phyloP scores from a whole-genome alignment of 35 echinoderm and acorn worm genomes.

The Anneissia japonica region DNA sequence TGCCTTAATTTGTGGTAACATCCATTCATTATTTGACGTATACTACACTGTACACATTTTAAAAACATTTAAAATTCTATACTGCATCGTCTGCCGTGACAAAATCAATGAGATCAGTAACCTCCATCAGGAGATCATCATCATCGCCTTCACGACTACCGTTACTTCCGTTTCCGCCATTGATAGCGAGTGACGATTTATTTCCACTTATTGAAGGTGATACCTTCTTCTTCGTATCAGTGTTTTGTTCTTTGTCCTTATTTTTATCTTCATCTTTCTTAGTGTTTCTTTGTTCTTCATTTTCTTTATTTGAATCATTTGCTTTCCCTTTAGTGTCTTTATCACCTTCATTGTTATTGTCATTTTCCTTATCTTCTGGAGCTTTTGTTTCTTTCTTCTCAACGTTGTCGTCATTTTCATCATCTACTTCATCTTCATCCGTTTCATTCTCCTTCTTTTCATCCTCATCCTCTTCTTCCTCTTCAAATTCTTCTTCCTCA shows the following conservation, averaged over 20 bases:
- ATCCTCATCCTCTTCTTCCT: neutral
- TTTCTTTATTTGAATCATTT: neutral
- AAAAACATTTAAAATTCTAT: neutral
- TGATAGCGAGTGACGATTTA: neutral
- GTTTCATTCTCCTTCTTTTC: neutral
- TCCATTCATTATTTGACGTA: no score
- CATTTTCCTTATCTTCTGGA: neutral
- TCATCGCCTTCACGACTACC: neutral
- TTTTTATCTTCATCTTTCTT: neutral
- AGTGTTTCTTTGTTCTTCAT: neutral
- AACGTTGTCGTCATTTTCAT: neutral
- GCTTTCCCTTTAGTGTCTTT: neutral
- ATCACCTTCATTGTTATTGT: neutral
- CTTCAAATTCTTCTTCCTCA: neutral
- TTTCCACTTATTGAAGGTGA: neutral
- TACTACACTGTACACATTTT: no score
- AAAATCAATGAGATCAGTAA: constrained; percentile 9
- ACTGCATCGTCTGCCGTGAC: neutral
- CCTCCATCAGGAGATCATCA: neutral
- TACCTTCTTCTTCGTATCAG: neutral
- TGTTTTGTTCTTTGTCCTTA: neutral
- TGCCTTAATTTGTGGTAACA: no score
- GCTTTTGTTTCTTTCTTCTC: neutral
- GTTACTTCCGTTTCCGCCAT: neutral
- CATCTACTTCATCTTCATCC: neutral